Conservation (phyloP, 2,113 vertebrate genomes). For the Ibidorhyncha struthersii region DNA sequence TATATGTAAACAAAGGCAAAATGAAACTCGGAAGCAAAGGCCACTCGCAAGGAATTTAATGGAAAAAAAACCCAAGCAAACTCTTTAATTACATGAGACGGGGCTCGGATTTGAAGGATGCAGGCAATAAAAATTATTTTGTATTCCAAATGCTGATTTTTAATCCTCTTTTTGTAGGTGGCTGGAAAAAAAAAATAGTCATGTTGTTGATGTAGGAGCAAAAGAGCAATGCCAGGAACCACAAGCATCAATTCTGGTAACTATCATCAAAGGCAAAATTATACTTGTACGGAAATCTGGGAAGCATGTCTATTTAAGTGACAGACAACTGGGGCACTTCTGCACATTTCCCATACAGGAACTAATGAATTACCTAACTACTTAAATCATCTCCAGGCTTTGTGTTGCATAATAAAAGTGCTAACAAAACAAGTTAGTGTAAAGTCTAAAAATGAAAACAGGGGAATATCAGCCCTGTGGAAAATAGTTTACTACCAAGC, state of each 20-base stretch:
- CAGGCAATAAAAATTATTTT: not conserved
- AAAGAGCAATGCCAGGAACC: not conserved
- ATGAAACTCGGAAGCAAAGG: not conserved
- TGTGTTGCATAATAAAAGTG: not conserved
- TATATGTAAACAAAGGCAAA: not conserved
- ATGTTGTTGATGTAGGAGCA: not conserved
- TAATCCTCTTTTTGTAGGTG: not conserved
- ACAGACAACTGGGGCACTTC: not conserved
- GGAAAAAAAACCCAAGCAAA: not conserved
- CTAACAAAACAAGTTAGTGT: not conserved
- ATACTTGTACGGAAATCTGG: not conserved
- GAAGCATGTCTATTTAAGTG: not conserved
- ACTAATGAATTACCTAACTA: conserved; percentile 21
- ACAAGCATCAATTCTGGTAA: not conserved
- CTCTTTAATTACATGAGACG: not conserved
- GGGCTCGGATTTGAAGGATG: not conserved
- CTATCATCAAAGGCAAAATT: not conserved
- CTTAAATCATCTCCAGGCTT: not conserved
- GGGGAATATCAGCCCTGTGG: not conserved
- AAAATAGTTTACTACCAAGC: not conserved
- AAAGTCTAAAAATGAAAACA: not conserved
- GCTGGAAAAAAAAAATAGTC: not conserved
- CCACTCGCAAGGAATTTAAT: not conserved
- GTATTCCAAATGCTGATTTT: not conserved
- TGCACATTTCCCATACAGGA: not conserved